Evolutionary conservation across 2,113 vertebrate species (phyloP), one percentile per base, ranked within the genome.

Genomic region (Thryonomys swinderianus): DNA sequence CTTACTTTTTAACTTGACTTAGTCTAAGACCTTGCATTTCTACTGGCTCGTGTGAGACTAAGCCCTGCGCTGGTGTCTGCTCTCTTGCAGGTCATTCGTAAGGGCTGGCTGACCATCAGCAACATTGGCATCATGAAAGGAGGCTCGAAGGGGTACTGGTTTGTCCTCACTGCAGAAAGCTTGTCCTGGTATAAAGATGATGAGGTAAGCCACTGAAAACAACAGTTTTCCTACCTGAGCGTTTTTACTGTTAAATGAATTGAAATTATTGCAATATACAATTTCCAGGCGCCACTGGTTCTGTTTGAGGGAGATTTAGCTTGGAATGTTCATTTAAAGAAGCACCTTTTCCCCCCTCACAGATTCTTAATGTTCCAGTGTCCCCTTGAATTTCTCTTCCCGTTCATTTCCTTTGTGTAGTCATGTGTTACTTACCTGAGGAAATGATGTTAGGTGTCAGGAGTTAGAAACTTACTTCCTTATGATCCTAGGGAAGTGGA

Each of bases 31-130:
- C 2, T 23, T 21, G 9, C 9, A n/a, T 74, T n/a, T 53, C 14
- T 6, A 3, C 3, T 32, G 61, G 5, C 61, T 78, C 14, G 0
- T 1, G 10, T 40, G 32, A 37, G 55, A 53, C 66, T 98, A 42
- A 98, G 95, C 16, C 96, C 40, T 96, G 67, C 90, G 97, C 90
- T 18, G 14, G 48, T 69, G 91, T 98, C 82, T 98, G 97, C 90
- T 98, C 95, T 96, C 96, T 97, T 85, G 32, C 86, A 99, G 99
- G 99, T 99, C 71, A 99, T 99, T 96, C 98, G 99, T 42, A 99
- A 99, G 93, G 99, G 99, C 84, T 99, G 99, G 99, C 97, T 99
- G 93, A 99, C 99, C 95, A 99, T 99, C 97, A 99, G 96, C 98
- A 99, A 99, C 97, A 98, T 99, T 27, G 98, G 99, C 91, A 98